Evolutionary conservation across 92 coral and sea anemone genomes (phyloP).

Genomic region (Phenganax subtilis): DNA sequence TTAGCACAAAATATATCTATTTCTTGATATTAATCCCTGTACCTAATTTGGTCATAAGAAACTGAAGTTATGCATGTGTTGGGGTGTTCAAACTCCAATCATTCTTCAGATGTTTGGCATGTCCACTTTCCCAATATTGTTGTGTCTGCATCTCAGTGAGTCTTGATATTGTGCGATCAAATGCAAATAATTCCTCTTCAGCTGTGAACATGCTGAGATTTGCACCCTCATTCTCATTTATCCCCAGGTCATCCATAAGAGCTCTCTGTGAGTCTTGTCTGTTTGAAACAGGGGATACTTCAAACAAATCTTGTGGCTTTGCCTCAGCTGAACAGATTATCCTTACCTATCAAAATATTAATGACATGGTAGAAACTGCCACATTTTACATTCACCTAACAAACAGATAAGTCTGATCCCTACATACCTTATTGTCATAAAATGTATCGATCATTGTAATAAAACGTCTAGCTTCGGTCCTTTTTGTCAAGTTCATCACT

Average conservation of each 20-base stretch:
- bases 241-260: conserved; percentile 76
- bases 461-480: conserved; percentile 87
- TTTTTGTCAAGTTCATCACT: conserved; percentile 70
- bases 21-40: neutral
- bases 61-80: neutral
- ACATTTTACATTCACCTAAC: no score
- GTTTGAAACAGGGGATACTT: conserved; percentile 71
- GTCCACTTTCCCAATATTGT: conserved; percentile 76
- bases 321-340: conserved; percentile 90
- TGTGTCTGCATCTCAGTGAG: conserved; percentile 92
- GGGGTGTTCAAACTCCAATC: neutral
- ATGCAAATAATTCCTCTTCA: conserved; percentile 94
- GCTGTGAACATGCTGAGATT: conserved; percentile 92
- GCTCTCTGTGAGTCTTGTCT: conserved; percentile 70
- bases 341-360: conserved; percentile 54
- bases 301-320: conserved; percentile 62
- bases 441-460: conserved; percentile 85
- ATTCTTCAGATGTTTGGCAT: neutral
- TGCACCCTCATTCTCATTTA: conserved; percentile 67
- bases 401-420: neutral
- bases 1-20: neutral
- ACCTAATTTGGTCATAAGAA: neutral
- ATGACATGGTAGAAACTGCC: neutral
- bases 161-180: conserved; percentile 85
- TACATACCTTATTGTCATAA: conserved; percentile 82